Evolutionary conservation across 2,888 invertebrate species (phyloP), one percentile per base, ranked within the genome.

Genomic region (Trypoxylon attenuatum): DNA sequence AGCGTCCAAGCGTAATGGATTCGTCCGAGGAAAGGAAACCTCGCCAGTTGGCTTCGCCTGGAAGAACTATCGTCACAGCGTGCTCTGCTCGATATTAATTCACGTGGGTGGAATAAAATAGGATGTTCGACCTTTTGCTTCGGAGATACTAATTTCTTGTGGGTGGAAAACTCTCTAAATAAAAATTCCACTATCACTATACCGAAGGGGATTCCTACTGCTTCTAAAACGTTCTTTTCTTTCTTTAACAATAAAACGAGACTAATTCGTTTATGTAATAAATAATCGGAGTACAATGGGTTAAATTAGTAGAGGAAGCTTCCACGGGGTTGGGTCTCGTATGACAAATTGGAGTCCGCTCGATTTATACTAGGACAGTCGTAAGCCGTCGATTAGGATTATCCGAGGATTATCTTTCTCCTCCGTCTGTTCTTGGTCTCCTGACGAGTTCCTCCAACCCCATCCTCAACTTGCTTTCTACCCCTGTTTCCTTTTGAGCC

Each of bases 321-420:
- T n/a, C n/a, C n/a, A n/a, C n/a, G n/a, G n/a, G 42, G 23, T 22
- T 50, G 16, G 46, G 8, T 8, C 15, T 16, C 18, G 21, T 27
- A 47, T 46, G 62, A 59, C 54, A 70, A 78, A 72, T 73, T 65
- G 70, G 56, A 62, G 62, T 69, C 69, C 47, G 70, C 61, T 57
- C 71, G 73, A 77, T 72, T 77, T 71, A 65, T 69, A 67, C 64
- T 61, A 54, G 39, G 54, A 29, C 68, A 72, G 65, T 67, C 69
- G 71, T 66, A 73, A 79, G 71, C 71, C 69, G 78, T 78, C 82
- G 75, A 82, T 82, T 82, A 80, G 79, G 80, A 82, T 83, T 80
- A 82, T 82, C 78, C 78, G 52, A 52, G 68, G 79, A 80, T 80
- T 79, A 78, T 71, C 64, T 60, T 46, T 47, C 57, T 58, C 19